phyloP scores from a whole-genome alignment of 2,113 vertebrate genomes.

The Prolemur simus region DNA sequence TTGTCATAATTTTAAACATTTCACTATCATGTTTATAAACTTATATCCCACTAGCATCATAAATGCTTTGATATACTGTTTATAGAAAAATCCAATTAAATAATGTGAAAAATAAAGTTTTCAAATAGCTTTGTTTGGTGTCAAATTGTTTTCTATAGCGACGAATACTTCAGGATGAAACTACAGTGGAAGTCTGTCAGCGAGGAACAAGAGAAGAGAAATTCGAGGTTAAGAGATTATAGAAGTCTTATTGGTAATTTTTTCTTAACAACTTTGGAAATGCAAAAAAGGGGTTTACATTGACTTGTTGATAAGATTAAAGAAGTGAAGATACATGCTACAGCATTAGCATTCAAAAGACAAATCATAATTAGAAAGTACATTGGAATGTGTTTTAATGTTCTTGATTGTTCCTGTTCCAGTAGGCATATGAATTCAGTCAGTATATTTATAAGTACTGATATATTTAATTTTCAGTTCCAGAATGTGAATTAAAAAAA shows the following conservation, averaged over 20 bases:
- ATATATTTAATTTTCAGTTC: constrained; percentile 4
- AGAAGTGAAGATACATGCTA: not conserved
- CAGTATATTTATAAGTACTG: not conserved
- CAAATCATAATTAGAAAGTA: constrained; percentile 1
- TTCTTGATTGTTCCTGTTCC: not conserved
- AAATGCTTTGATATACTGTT: not conserved
- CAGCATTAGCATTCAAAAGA: not conserved
- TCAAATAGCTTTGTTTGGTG: constrained; percentile 35
- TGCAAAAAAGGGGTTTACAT: not conserved
- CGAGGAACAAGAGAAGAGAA: constrained; percentile 96
- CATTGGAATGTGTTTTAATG: not conserved
- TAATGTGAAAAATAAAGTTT: not conserved
- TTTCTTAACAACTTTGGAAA: constrained; percentile 58
- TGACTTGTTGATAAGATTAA: constrained; percentile 23
- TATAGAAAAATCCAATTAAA: not conserved
- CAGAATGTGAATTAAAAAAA: not conserved
- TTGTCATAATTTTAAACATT: not conserved
- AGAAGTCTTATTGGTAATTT: constrained; percentile 95
- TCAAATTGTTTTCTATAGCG: constrained; percentile 84
- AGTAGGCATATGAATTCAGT: not conserved
- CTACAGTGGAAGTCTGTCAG: constrained; percentile 98
- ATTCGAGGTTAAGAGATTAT: constrained; percentile 95
- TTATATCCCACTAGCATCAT: not conserved
- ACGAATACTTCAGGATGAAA: constrained; percentile 99
- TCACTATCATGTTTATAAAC: constrained; percentile 12